Conservation (phyloP, 2,888 invertebrate genomes). For the Strigamia crassipes region DNA sequence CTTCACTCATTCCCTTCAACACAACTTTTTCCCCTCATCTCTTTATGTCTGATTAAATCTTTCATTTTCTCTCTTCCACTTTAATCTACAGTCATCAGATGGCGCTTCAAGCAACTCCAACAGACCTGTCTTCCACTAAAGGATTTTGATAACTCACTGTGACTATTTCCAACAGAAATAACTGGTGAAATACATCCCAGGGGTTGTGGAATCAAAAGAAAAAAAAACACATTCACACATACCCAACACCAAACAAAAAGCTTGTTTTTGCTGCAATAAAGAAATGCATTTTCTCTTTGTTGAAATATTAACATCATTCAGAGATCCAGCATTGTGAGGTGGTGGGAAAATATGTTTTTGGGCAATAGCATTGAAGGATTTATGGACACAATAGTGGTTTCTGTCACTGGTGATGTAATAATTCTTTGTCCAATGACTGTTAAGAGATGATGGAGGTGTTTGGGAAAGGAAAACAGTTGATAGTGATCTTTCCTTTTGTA, state of each 20-base stretch:
- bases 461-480: neutral
- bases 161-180: neutral
- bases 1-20: neutral
- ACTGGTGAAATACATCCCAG: neutral
- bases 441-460: neutral
- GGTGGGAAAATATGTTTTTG: neutral
- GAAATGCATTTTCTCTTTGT: neutral
- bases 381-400: neutral
- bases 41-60: slow-evolving; percentile 19
- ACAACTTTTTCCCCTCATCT: neutral
- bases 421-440: neutral
- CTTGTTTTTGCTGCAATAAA: neutral
- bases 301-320: neutral
- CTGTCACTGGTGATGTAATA: neutral
- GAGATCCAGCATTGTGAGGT: neutral
- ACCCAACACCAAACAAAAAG: neutral
- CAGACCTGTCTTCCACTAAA: neutral
- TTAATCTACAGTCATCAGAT: slow-evolving; percentile 11
- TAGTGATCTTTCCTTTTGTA: neutral
- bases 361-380: neutral
- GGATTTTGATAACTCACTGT: neutral
- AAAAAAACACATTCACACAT: neutral
- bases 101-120: neutral
- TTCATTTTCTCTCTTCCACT: neutral
- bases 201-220: neutral